Evolutionary conservation across 2,888 invertebrate species (phyloP).

Genomic region (Fabriciana adippe): DNA sequence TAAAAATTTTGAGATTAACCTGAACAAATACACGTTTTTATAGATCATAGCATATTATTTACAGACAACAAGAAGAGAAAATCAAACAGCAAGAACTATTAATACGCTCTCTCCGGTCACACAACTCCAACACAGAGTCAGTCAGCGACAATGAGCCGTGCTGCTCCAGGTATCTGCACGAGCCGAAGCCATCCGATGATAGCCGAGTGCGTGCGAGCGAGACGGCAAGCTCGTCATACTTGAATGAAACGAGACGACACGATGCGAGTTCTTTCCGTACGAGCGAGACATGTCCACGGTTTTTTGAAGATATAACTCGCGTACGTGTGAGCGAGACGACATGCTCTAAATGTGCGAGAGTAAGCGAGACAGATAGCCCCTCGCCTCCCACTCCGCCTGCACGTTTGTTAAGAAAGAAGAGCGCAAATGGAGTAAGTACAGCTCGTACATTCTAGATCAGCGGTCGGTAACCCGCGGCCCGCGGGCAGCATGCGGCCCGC

Average conservation of each 20-base stretch:
- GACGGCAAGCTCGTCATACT: constrained; percentile 20
- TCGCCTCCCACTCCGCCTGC: constrained; percentile 54
- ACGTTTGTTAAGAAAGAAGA: constrained; percentile 49
- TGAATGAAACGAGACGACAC: constrained; percentile 9
- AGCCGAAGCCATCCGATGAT: constrained; percentile 41
- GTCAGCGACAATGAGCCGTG: constrained; percentile 36
- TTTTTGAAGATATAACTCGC: constrained; percentile 37
- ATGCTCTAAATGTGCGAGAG: constrained; percentile 37
- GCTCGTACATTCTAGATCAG: background rate
- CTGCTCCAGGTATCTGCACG: constrained; percentile 39
- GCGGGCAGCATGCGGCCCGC: no score
- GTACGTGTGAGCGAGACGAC: constrained; percentile 38
- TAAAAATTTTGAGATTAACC: no score
- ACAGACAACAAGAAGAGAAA: constrained; percentile 57
- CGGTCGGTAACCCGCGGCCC: no score
- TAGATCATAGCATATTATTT: constrained; percentile 16
- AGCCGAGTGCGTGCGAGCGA: constrained; percentile 38
- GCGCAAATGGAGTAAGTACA: constrained; percentile 45
- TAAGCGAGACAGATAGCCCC: constrained; percentile 45
- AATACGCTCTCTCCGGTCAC: constrained; percentile 48
- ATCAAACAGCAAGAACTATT: constrained; percentile 56
- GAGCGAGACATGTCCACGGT: constrained; percentile 43
- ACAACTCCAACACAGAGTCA: constrained; percentile 1
- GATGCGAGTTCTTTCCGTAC: constrained; percentile 43
- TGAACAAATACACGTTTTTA: no score